A percentile compares a stretch with the other conserved stretches of the same genome.
Evolutionary conservation across 37 sponge, comb jelly and placozoan genomes (phyloP).

Genomic region (Oscarella lobularis): DNA sequence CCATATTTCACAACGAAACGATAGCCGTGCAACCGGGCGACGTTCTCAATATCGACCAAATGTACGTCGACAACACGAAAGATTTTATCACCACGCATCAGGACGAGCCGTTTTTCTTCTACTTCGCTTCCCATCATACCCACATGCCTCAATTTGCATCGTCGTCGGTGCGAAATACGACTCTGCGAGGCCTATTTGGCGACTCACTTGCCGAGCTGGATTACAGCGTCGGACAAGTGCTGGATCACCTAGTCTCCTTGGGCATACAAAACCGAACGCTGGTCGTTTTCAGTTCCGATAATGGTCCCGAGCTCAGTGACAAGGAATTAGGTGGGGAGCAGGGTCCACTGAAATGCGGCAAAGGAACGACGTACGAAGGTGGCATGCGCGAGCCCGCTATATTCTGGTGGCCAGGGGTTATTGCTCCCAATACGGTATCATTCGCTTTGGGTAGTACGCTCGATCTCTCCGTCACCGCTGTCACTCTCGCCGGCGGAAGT

Average conservation of each 20-base stretch:
- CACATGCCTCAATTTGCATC: slow-evolving; percentile 2
- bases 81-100: neutral
- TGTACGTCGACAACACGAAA: neutral
- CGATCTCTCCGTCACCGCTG: neutral
- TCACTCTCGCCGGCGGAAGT: neutral
- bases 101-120: slow-evolving; percentile 8
- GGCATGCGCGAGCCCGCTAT: no score
- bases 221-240: slow-evolving; percentile 32
- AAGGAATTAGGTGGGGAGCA: neutral
- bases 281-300: slow-evolving; percentile 47
- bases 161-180: neutral
- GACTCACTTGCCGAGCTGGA: slow-evolving; percentile 25
- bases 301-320: slow-evolving; percentile 15
- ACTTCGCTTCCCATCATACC: slow-evolving; percentile 5
- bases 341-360: neutral
- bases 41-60: neutral
- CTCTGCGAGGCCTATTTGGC: neutral
- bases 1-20: neutral
- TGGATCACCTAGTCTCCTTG: slow-evolving; percentile 7
- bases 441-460: neutral
- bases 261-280: slow-evolving; percentile 31
- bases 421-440: neutral
- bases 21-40: neutral
- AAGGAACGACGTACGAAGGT: no score
- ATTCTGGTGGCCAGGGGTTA: neutral